phyloP scores from a whole-genome alignment of 2,113 vertebrate species.

The Natator depressus region DNA sequence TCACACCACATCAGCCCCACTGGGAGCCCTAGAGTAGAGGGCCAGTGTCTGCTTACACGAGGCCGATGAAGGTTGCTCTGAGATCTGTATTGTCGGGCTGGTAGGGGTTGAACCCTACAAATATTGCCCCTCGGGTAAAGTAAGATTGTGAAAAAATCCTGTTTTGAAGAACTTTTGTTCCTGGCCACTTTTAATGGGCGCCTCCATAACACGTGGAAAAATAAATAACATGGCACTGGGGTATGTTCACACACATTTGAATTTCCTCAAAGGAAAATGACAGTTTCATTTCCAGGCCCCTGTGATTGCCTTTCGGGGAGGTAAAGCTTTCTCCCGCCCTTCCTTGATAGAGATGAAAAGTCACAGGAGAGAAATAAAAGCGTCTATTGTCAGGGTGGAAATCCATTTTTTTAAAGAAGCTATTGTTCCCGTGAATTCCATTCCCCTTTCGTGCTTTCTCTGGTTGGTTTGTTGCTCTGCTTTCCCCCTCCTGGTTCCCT shows the following conservation, averaged over 20 bases:
- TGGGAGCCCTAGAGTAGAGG: not conserved
- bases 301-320: not conserved
- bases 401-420: not conserved
- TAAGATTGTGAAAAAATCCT: not conserved
- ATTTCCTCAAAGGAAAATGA: constrained; percentile 4
- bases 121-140: not conserved
- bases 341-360: not conserved
- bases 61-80: no score
- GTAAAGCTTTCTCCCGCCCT: not conserved
- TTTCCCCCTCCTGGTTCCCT: not conserved
- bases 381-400: not conserved
- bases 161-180: not conserved
- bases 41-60: not conserved
- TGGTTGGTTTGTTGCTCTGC: not conserved
- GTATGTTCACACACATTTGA: not conserved
- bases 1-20: not conserved
- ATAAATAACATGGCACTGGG: not conserved
- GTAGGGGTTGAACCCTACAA: not conserved
- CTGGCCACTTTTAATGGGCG: not conserved
- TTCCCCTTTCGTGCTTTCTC: not conserved
- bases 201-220: not conserved
- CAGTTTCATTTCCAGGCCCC: not conserved
- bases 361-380: constrained; percentile 20
- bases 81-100: not conserved
- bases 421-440: not conserved